Evolutionary conservation across 2,113 vertebrate species (phyloP).

Genomic region (Tor tambroides): DNA sequence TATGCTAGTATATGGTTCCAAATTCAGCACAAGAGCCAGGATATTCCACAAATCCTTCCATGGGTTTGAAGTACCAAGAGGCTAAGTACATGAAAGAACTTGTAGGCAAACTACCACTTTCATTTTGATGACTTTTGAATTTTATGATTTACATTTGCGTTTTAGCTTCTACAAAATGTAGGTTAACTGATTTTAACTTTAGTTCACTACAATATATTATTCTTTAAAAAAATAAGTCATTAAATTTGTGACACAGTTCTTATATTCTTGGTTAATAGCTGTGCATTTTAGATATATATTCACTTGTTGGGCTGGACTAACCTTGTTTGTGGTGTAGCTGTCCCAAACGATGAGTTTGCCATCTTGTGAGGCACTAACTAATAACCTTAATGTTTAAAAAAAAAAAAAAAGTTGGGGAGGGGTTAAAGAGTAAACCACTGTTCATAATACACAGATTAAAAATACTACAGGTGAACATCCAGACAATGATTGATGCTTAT

Average conservation of each 20-base stretch:
- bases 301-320: background rate
- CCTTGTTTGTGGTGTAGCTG: constrained; percentile 62
- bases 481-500: background rate
- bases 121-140: too few relatives aligned
- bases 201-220: too few relatives aligned
- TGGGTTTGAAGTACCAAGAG: too few relatives aligned
- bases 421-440: background rate
- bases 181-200: too few relatives aligned
- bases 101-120: too few relatives aligned
- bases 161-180: too few relatives aligned
- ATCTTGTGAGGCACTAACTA: constrained; percentile 60
- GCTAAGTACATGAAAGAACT: too few relatives aligned
- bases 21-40: too few relatives aligned
- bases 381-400: constrained; percentile 39
- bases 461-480: background rate
- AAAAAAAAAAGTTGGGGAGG: background rate
- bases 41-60: too few relatives aligned
- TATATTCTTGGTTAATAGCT: background rate
- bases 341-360: constrained; percentile 62
- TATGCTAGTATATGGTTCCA: background rate
- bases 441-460: background rate
- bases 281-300: background rate
- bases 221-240: background rate
- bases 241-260: background rate
- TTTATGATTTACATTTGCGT: too few relatives aligned